Conservation (phyloP, 1,140 invertebrate species). For the Calliphora vicina region DNA sequence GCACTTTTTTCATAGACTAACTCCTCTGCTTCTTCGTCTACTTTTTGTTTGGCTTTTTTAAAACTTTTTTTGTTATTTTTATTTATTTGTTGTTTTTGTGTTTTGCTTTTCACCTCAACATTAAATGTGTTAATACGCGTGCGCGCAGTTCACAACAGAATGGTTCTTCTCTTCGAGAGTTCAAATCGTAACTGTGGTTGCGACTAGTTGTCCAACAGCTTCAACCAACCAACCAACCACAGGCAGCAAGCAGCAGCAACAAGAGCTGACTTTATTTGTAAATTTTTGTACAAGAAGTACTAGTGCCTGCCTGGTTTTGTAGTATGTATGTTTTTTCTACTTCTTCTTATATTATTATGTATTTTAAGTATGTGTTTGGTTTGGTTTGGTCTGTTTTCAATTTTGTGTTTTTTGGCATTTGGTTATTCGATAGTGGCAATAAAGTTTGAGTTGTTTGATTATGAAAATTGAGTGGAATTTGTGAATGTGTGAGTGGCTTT, state of each 20-base stretch:
- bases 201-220: constrained; percentile 13
- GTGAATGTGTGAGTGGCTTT: background rate
- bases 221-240: background rate
- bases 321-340: background rate
- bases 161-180: constrained; percentile 29
- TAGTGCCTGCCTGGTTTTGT: constrained; percentile 1
- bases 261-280: background rate
- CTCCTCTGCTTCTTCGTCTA: background rate
- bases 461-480: constrained; percentile 13
- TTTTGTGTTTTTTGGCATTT: constrained; percentile 12
- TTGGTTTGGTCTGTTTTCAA: background rate
- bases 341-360: background rate
- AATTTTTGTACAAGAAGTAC: constrained; percentile 8
- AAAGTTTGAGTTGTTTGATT: constrained; percentile 7
- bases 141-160: constrained; percentile 3
- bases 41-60: constrained; percentile 11
- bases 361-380: background rate
- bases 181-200: constrained; percentile 24
- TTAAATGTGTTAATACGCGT: background rate
- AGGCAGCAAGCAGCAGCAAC: background rate
- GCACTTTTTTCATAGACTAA: background rate
- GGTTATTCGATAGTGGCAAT: constrained; percentile 23
- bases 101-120: background rate
- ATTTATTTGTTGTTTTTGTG: background rate
- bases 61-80: background rate